Evolutionary conservation across 1,140 invertebrate genomes (phyloP), one percentile per base, ranked within the genome.

Genomic region (Drosophila melanica): DNA sequence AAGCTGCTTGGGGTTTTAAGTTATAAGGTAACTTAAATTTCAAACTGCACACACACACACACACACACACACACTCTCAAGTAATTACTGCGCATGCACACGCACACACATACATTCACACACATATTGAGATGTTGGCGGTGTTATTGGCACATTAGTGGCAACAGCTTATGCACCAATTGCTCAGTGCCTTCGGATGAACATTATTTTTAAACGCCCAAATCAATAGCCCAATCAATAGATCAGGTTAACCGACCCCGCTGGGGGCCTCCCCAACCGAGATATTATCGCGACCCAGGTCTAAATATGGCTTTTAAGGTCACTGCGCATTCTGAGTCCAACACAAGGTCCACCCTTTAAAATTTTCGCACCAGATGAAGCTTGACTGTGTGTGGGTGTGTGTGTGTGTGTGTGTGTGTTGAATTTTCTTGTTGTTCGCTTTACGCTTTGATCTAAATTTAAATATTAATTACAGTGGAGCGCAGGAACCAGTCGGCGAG

Each of bases 1-100:
- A 86, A 81, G 81, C 81, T 86, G 82, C 67, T 86, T 86, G 69
- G 82, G 64, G 77, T 86, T 86, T 86, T 86, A 86, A 86, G 81
- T 86, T 86, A 86, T 81, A 81, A 86, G 75, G 62, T 75, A 86
- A 86, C 81, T 85, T 85, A 54, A 76, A 84, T 84, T 84, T 79
- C 60, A 79, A 73, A 78, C 75, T 79, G 62, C 37, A 60, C 65
- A 39, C 47, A 62, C 20, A 55, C 12, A 41, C 37, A 50, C 3
- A 35, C 12, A 41, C 12, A 12, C 20, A 23, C 30, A 16, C 18
- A 47, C n/a, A 20, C n/a, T n/a, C n/a, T n/a, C n/a, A n/a, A 1
- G 11, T 12, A 12, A 20, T 12, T 20, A 45, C n/a, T 23, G 23
- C 23, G 30, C 7, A 33, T 33, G 30, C 7, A 33, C 12, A 39